These are phyloP conservation scores for Aphidoletes aphidimyza DNA, from an alignment of 2,888 invertebrate genomes.

Conservation along the genomic window DNA sequence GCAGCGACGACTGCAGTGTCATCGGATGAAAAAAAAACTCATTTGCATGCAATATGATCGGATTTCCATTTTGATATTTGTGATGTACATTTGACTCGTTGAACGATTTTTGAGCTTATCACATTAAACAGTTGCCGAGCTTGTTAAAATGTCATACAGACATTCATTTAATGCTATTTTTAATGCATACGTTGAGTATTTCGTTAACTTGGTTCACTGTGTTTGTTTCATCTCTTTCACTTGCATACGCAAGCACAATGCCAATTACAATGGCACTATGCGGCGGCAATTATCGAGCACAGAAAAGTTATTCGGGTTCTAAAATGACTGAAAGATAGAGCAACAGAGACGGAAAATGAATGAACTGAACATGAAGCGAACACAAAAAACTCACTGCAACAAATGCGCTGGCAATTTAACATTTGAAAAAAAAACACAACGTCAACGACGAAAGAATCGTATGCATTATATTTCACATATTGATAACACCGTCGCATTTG, in stretches of 20 bases:
- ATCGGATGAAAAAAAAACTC: constrained; percentile 20
- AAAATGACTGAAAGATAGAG: not conserved
- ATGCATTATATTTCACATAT: constrained; percentile 44
- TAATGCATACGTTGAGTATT: not conserved
- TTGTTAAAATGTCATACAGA: constrained; percentile 16
- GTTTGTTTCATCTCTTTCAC: not conserved
- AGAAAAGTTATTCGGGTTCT: not conserved
- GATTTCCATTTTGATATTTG: constrained; percentile 47
- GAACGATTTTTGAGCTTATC: constrained; percentile 40
- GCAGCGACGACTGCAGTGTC: not conserved
- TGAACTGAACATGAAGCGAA: not conserved
- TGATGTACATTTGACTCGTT: not conserved
- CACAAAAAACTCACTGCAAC: not conserved
- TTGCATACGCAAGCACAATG: not conserved
- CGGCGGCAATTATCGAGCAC: constrained; percentile 29
- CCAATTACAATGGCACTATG: not conserved
- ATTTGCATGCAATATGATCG: constrained; percentile 42
- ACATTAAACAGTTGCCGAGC: constrained; percentile 35
- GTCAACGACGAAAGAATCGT: constrained; percentile 3
- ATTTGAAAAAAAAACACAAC: not conserved
- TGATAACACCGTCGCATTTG: constrained; percentile 38
- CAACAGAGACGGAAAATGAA: not conserved
- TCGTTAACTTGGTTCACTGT: not conserved
- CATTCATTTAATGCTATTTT: not conserved
- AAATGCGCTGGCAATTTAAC: not conserved